Base-by-base conservation (phyloP, 2,113 vertebrate genomes). In the Polypterus bichir region DNA sequence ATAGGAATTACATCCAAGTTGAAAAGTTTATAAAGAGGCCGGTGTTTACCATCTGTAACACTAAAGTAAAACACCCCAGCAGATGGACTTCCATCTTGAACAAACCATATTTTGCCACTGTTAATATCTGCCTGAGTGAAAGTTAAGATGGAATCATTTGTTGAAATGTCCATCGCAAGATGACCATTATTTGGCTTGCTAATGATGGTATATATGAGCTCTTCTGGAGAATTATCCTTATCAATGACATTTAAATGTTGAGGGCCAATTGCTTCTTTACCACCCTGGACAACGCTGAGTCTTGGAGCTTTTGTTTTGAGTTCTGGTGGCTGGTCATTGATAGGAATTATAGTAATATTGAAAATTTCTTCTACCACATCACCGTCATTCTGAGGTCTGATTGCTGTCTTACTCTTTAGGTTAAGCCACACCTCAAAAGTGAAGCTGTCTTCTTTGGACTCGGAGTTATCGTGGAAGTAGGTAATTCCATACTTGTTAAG, bases 51-150 rank as follows among this genome's bases (percentile, higher is more conserved):
- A 65, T 93, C 91, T 0, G 84, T 91, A 62, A 93, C 90, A 3
- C 88, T 93, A 62, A 98, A 94, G 77, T 94, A 95, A 70, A 98
- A 97, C 1, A 83, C 86, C 1, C 89, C 89, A 3, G 92, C 91
- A 5, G 69, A 76, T 1, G 86, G 69, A 64, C 85, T 90, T 71
- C 91, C 90, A 64, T 94, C 92, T 9, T 94, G 90, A 58, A 91
- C 59, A 70, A 96, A 97, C 76, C 77, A 89, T n/a, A 94, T 54
- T 8, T 74, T 70, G 55, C 74, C 77, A 48, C 68, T 76, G 71
- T 94, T 83, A 27, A 91, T 74, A 71, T 94, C 85, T 6, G 88
- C 88, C 76, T 96, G 91, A 4, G 89, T 91, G 68, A 97, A 96
- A 51, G 78, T 59, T 44, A 69, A 66, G 65, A 88, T 57, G 1